Base-by-base conservation (phyloP, 1,140 invertebrate species). In the Solenopsis invicta region DNA sequence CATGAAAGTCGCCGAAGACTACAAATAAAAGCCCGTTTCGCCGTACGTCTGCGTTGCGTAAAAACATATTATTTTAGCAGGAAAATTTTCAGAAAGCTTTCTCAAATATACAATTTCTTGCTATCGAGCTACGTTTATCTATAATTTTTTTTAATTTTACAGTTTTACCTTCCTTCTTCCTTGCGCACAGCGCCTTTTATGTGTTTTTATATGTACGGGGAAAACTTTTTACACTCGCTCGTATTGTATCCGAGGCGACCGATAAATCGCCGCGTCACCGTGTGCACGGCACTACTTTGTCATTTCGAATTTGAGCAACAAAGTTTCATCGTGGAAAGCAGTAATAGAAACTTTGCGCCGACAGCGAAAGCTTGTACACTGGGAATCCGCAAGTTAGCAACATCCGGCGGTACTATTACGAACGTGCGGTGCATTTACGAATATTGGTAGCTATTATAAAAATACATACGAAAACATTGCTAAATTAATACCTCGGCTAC, bases 231-330 rank as follows among this genome's bases (percentile, higher is more conserved):
- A 75, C 41, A 50, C 16, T n/a, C n/a, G 45, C 54, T 37, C 18
- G 54, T 75, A 75, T 56, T 48, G 54, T 84, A 84, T 29, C 72
- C 74, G 72, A 41, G 61, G 37, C 59, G 59, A 54, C 71, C 71
- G 82, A 85, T 66, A 78, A 78, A 77, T 85, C 82, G 71, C 62
- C 59, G 59, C 48, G 54, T 59, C 52, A 69, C 45, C 50, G 67
- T 82, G 50, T 74, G 80, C 78, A n/a, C 34, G 29, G 66, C 59
- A 62, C 78, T 66, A 85, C 69, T 87, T 85, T 82, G 69, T 87
- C 86, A 84, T 85, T 87, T 87, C 80, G 34, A 54, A 84, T 82
- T 62, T 78, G 48, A 71, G 77, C 66, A 81, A 87, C 85, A 61
- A 87, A 84, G 80, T 85, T 85, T 87, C 69, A 62, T 48, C 48